Percentiles rank a stretch among this genome's conserved stretches.
Evolutionary conservation across 2,797 vertebrate species (phyloP).

Genomic region (Acipenser oxyrinchus): DNA sequence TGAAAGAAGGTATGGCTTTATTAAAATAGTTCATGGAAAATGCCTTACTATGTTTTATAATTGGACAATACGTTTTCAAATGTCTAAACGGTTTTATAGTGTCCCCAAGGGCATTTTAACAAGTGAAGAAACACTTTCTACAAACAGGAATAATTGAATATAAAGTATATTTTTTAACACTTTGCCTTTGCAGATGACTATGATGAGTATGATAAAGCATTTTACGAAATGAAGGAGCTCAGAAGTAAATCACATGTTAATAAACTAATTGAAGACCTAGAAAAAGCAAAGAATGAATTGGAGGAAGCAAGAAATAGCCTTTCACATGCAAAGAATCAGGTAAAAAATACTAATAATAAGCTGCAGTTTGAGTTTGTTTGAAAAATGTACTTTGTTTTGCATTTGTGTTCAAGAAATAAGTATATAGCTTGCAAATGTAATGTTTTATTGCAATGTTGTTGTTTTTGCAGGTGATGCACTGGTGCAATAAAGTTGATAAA

Average conservation of each 20-base stretch:
- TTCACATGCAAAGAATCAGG: conserved; percentile 21
- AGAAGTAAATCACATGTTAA: conserved; percentile 15
- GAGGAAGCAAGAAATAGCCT: conserved; percentile 15
- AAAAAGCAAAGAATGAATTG: conserved; percentile 19
- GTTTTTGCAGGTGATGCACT: conserved; percentile 23
- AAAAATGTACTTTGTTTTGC: too few relatives aligned
- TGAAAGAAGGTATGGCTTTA: conserved; percentile 22
- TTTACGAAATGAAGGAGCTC: conserved; percentile 24
- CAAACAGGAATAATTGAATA: too few relatives aligned
- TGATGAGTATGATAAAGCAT: conserved; percentile 26
- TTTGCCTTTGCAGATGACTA: background rate
- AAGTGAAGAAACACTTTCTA: too few relatives aligned
- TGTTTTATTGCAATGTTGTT: background rate
- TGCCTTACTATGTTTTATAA: background rate
- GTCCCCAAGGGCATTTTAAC: too few relatives aligned
- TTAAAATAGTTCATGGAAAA: background rate
- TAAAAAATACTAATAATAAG: background rate
- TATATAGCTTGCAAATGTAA: too few relatives aligned
- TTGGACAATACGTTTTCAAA: too few relatives aligned
- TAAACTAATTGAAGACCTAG: conserved; percentile 14
- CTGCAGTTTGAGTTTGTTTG: too few relatives aligned
- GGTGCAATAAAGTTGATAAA: conserved; percentile 29
- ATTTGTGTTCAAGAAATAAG: too few relatives aligned
- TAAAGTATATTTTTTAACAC: too few relatives aligned
- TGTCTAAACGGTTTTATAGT: too few relatives aligned